Conservation (phyloP, 2,888 invertebrate species). For the Euproctis similis region DNA sequence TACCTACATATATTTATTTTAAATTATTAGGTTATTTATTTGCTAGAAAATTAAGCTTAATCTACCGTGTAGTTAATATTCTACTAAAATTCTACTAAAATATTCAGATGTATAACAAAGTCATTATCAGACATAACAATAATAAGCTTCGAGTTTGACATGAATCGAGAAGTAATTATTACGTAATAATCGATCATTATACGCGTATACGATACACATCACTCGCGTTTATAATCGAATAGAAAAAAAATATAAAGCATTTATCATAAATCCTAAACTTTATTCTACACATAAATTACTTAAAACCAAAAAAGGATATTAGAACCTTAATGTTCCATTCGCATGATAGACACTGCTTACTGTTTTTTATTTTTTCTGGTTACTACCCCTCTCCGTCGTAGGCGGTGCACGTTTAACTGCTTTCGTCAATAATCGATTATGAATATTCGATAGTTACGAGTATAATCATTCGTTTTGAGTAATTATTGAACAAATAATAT, state of each 20-base stretch:
- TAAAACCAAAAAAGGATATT: conserved; percentile 73
- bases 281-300: conserved; percentile 65
- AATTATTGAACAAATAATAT: conserved; percentile 62
- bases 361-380: conserved; percentile 55
- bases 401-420: conserved; percentile 53
- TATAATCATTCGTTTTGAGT: conserved; percentile 59
- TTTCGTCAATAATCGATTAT: conserved; percentile 54
- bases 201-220: conserved; percentile 49
- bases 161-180: conserved; percentile 34
- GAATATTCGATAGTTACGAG: conserved; percentile 43
- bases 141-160: too few relatives aligned
- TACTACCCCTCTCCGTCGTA: conserved; percentile 37
- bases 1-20: too few relatives aligned
- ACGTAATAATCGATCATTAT: conserved; percentile 56
- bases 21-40: too few relatives aligned
- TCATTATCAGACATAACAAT: conserved; percentile 17
- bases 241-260: conserved; percentile 54
- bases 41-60: too few relatives aligned
- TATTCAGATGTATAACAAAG: conserved; percentile 17
- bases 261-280: conserved; percentile 50
- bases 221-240: conserved; percentile 55
- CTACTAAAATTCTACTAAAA: conserved; percentile 7
- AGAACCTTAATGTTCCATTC: conserved; percentile 64
- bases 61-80: too few relatives aligned
- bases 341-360: conserved; percentile 59